These are phyloP conservation scores for Pomacea canaliculata DNA, from an alignment of 2,888 invertebrate species.

Conservation along the genomic window DNA sequence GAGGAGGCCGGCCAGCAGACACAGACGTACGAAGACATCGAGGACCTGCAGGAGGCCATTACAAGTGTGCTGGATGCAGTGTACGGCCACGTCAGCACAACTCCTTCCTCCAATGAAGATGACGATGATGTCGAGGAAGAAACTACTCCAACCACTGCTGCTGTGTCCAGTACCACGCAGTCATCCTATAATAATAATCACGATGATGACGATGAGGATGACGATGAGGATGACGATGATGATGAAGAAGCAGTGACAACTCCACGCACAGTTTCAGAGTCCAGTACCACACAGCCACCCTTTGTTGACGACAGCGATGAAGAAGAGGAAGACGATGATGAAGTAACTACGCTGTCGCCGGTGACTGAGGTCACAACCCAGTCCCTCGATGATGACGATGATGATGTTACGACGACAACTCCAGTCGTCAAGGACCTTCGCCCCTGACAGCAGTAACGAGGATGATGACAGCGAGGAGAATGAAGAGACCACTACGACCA, in stretches of 20 bases:
- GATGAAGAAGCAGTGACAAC: background rate
- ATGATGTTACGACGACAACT: background rate
- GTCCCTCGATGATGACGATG: background rate
- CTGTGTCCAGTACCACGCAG: background rate
- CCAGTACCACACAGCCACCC: background rate
- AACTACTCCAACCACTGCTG: background rate
- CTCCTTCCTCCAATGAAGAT: background rate
- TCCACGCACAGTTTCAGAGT: background rate
- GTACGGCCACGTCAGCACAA: background rate
- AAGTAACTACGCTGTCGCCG: background rate
- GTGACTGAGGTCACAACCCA: background rate
- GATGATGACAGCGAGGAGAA: conserved; percentile 12
- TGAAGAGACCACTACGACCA: background rate
- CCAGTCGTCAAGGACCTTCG: background rate
- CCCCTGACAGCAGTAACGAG: background rate
- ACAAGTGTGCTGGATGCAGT: background rate
- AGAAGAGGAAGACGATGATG: background rate
- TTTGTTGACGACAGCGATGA: background rate
- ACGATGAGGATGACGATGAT: background rate
- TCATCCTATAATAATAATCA: too few relatives aligned
- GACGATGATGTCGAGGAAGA: background rate
- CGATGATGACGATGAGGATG: background rate
- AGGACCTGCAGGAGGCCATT: background rate
- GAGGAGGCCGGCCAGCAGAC: background rate
- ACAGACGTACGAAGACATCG: background rate